A percentile compares a stretch with the other conserved stretches of the same genome.
phyloP scores from a whole-genome alignment of 2,797 vertebrate genomes.

The Peromyscus eremicus region DNA sequence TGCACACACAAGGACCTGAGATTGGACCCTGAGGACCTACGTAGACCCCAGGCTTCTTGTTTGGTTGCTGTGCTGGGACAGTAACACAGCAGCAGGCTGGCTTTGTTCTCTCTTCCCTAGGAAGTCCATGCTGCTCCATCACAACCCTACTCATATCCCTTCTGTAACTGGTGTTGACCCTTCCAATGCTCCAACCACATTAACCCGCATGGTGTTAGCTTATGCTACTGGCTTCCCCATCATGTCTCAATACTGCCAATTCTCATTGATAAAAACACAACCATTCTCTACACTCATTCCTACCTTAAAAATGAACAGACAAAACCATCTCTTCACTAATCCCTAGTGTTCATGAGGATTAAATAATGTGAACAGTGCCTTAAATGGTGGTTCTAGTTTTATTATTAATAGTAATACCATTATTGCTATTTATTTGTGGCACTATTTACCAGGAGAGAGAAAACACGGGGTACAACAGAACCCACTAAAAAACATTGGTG shows the following conservation, averaged over 20 bases:
- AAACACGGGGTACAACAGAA: too few relatives aligned
- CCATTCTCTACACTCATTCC: background rate
- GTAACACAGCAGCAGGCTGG: background rate
- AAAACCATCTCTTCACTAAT: background rate
- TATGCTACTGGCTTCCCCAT: background rate
- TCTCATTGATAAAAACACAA: background rate
- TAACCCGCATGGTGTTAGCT: background rate
- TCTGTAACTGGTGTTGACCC: background rate
- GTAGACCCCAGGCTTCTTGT: background rate
- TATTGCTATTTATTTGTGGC: background rate
- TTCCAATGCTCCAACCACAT: background rate
- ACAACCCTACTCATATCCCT: background rate
- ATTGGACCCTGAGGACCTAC: background rate
- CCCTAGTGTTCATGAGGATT: background rate
- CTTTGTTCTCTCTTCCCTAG: background rate
- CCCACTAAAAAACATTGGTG: too few relatives aligned
- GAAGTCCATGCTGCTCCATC: rapidly evolving
- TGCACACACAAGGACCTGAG: background rate
- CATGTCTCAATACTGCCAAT: background rate
- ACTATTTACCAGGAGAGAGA: too few relatives aligned
- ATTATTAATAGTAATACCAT: background rate
- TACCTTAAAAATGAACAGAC: background rate
- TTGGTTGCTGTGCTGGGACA: background rate
- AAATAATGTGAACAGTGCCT: background rate
- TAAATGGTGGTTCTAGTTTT: slow-evolving; percentile 17